Evolutionary conservation across 2,888 invertebrate genomes (phyloP), one percentile per base, ranked within the genome.

Genomic region (Hipparchia semele): DNA sequence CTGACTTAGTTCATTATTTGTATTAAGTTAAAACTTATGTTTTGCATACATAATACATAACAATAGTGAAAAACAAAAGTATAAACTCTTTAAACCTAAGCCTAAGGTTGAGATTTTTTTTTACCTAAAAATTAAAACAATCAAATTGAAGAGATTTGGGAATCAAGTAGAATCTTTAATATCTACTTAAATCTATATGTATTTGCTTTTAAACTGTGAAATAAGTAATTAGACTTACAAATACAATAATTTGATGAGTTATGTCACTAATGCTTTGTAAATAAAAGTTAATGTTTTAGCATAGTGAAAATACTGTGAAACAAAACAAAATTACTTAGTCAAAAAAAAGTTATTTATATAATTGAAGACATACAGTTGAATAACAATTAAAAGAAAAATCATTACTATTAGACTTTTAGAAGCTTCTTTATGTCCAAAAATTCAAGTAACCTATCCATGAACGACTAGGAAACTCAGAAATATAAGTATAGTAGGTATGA

Each of bases 281-380:
- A 23, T 56, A 56, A 56, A 56, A 56, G 13, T 13, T 6, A 56
- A 54, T 13, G n/a, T 6, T n/a, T 12, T 54, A n/a, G 12, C 12
- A 13, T 56, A 13, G 7, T 7, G 7, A 56, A 56, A 56, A 56
- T 0, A 56, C 13, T 56, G 7, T 54, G n/a, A 56, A 56, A 7
- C 56, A 56, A 58, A 58, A 58, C 58, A 58, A 58, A 58, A 58
- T 58, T n/a, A n/a, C n/a, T n/a, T 2, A 58, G 58, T 58, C 8
- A 6, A 8, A 13, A 58, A 13, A 7, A 2, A 13, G 23, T 13
- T 56, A 23, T 23, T 23, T 23, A 56, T 56, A 7, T 13, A 13
- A 13, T 56, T 56, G 13, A 13, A 56, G n/a, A 13, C 13, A 56
- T 23, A 23, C 56, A 56, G 56, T 56, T 13, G n/a, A 56, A 13